phyloP scores from a whole-genome alignment of 2,797 vertebrate species.

The Euphonia xanthogaster region DNA sequence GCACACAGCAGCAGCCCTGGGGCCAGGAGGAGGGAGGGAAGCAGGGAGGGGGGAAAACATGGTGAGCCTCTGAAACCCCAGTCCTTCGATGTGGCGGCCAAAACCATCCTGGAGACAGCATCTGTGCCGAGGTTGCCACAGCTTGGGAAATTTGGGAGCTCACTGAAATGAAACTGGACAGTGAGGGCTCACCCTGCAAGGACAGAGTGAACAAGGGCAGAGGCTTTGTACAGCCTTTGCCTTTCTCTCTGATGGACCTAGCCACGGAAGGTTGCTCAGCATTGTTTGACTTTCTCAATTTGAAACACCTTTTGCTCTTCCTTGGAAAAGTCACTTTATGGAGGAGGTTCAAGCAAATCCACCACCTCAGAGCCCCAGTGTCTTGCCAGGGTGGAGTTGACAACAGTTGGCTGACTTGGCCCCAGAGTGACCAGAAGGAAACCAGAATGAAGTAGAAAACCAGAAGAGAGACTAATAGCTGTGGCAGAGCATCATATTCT shows the following conservation, averaged over 20 bases:
- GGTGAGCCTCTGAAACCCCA: background rate
- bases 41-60: accelerated
- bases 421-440: background rate
- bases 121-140: background rate
- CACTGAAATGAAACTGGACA: background rate
- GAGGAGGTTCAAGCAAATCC: background rate
- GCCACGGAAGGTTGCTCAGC: background rate
- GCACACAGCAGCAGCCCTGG: background rate
- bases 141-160: background rate
- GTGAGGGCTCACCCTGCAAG: background rate
- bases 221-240: background rate
- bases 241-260: background rate
- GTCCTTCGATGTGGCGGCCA: background rate
- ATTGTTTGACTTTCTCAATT: background rate
- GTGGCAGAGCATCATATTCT: background rate
- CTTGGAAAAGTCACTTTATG: background rate
- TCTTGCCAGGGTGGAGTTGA: background rate
- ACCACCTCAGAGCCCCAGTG: background rate
- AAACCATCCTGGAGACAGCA: background rate
- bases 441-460: background rate
- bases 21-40: accelerated
- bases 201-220: background rate
- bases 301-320: background rate
- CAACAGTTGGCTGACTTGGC: background rate
- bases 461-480: background rate